These are phyloP conservation scores for Meandrusa payeni DNA, from an alignment of 2,888 invertebrate species.

Conservation along the genomic window DNA sequence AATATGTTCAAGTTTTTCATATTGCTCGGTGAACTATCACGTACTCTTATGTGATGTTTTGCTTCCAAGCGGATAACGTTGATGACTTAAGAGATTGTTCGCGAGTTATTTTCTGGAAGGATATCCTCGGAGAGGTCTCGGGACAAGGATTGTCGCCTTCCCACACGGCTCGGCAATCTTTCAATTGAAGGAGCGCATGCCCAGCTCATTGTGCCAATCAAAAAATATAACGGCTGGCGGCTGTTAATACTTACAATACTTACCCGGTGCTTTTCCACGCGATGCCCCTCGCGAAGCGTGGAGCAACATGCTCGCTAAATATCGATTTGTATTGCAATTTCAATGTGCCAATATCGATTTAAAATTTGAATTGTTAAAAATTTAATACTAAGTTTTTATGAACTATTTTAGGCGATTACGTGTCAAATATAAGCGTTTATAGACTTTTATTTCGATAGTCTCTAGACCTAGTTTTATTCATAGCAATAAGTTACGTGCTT, in stretches of 20 bases:
- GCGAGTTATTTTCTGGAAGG: slow-evolving; percentile 73
- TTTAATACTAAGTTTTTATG: neutral
- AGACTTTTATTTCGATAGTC: slow-evolving; percentile 1
- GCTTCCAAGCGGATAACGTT: slow-evolving; percentile 27
- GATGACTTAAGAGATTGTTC: slow-evolving; percentile 43
- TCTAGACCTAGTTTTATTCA: slow-evolving; percentile 16
- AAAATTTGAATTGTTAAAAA: too few relatives aligned
- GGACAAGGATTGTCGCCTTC: slow-evolving; percentile 70
- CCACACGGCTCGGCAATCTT: slow-evolving; percentile 71
- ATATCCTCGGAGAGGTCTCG: slow-evolving; percentile 65
- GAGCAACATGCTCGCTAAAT: neutral
- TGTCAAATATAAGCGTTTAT: neutral
- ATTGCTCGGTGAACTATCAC: too few relatives aligned
- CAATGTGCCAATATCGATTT: too few relatives aligned
- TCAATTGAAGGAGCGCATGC: slow-evolving; percentile 71
- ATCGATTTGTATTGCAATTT: too few relatives aligned
- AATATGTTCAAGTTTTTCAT: too few relatives aligned
- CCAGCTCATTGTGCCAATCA: slow-evolving; percentile 73
- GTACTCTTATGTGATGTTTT: slow-evolving; percentile 3
- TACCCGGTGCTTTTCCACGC: slow-evolving; percentile 25
- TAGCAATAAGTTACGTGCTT: slow-evolving; percentile 28
- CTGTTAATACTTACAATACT: slow-evolving; percentile 30
- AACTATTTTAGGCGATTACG: slow-evolving; percentile 1
- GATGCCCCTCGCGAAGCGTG: slow-evolving; percentile 9
- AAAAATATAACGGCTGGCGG: slow-evolving; percentile 62